Percentiles rank a stretch among this genome's conserved stretches.
Evolutionary conservation across 2,113 vertebrate genomes (phyloP).

Genomic region (Aspidoscelis tigris): DNA sequence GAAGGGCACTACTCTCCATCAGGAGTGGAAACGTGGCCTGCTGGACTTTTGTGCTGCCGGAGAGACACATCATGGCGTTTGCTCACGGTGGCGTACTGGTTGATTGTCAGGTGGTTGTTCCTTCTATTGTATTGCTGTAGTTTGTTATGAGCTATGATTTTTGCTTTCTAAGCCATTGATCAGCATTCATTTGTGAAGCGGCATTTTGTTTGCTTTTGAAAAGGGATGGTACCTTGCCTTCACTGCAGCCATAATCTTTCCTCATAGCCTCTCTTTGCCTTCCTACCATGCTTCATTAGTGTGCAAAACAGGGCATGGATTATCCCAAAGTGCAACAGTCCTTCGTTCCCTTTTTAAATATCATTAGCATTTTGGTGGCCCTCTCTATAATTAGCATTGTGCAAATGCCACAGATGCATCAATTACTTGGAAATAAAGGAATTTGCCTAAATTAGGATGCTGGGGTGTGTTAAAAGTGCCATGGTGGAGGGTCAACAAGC

Average conservation of each 20-base stretch:
- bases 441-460: background rate
- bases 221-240: conserved; percentile 19
- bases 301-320: conserved; percentile 53
- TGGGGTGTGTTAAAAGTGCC: conserved; percentile 6
- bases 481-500: conserved; percentile 1
- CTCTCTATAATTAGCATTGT: conserved; percentile 30
- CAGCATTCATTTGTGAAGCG: conserved; percentile 16
- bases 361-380: conserved; percentile 49
- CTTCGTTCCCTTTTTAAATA: conserved; percentile 53
- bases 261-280: conserved; percentile 26
- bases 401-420: background rate
- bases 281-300: conserved; percentile 57
- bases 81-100: background rate
- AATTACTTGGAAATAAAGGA: background rate
- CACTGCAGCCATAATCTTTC: background rate
- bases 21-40: too few species aligned
- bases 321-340: conserved; percentile 56
- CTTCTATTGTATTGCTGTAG: too few species aligned
- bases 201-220: conserved; percentile 39
- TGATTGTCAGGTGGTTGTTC: background rate
- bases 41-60: background rate
- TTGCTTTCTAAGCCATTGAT: background rate
- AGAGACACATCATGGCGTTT: rapidly evolving
- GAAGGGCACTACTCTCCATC: too few species aligned
- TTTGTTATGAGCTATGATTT: too few species aligned